These are phyloP conservation scores for Piezodorus guildinii DNA, from an alignment of 1,140 invertebrate species.

Conservation along the genomic window DNA sequence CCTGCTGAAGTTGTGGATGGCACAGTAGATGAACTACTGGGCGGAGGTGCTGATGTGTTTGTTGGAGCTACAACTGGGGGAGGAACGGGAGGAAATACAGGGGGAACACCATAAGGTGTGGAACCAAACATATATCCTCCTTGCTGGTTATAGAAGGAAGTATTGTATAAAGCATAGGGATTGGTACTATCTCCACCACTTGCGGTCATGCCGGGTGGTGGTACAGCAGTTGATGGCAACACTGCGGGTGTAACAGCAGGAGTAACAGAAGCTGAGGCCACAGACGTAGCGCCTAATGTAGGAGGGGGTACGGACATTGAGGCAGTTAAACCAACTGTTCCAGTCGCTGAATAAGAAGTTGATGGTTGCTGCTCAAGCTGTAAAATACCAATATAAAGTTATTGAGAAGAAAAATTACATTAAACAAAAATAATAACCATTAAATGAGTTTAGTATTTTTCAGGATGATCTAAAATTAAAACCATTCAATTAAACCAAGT, in stretches of 20 bases:
- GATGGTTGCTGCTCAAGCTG: background rate
- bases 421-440: too few relatives aligned
- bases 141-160: background rate
- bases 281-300: background rate
- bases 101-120: constrained; percentile 6
- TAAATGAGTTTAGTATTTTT: too few relatives aligned
- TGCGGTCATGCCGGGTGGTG: background rate
- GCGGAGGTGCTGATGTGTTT: background rate
- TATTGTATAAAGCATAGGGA: background rate
- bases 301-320: background rate
- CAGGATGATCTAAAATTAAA: too few relatives aligned
- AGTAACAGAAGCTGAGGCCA: constrained; percentile 2
- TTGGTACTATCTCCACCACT: background rate
- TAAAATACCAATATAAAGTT: background rate
- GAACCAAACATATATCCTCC: constrained; percentile 5
- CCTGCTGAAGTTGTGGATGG: background rate
- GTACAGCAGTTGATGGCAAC: background rate
- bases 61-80: background rate
- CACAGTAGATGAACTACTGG: background rate
- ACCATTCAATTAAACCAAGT: too few relatives aligned
- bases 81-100: constrained; percentile 1
- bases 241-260: background rate
- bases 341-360: background rate
- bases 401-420: too few relatives aligned
- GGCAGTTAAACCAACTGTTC: background rate